A percentile compares a stretch with the other conserved stretches of the same genome.
phyloP scores from a whole-genome alignment of 2,113 vertebrate genomes.

The Mystacornis crossleyi region DNA sequence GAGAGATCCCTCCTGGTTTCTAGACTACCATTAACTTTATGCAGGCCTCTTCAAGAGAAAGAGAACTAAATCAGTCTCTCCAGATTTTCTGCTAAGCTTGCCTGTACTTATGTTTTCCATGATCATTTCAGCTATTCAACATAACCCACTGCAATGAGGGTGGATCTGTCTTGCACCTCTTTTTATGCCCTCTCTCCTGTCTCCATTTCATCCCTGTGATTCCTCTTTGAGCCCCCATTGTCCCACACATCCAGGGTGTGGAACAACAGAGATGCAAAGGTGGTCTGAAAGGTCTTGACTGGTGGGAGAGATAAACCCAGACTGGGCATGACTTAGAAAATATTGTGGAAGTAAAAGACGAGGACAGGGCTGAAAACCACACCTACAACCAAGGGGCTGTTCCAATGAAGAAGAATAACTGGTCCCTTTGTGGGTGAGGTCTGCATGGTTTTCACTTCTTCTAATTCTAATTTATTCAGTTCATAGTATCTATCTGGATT shows the following conservation, averaged over 20 bases:
- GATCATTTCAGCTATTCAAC: background rate
- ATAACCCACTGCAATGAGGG: background rate
- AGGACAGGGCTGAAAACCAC: background rate
- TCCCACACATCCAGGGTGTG: fast-evolving
- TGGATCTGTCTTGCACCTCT: background rate
- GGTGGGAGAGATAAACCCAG: background rate
- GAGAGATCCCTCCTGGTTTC: background rate
- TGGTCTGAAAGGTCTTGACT: background rate
- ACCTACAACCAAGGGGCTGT: fast-evolving
- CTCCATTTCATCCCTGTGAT: background rate
- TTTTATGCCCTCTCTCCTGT: background rate
- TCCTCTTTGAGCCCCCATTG: background rate
- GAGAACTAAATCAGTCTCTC: background rate
- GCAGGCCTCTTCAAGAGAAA: background rate
- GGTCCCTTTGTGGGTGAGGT: background rate
- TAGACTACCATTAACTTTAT: background rate
- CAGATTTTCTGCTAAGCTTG: background rate
- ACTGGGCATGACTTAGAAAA: fast-evolving
- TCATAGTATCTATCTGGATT: background rate
- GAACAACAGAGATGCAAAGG: background rate
- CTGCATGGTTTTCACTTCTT: background rate
- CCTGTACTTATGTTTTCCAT: background rate
- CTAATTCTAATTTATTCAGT: background rate
- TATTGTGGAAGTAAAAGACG: background rate
- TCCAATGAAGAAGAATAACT: background rate